phyloP scores from a whole-genome alignment of 2,113 vertebrate species.

The Asarcornis scutulata region DNA sequence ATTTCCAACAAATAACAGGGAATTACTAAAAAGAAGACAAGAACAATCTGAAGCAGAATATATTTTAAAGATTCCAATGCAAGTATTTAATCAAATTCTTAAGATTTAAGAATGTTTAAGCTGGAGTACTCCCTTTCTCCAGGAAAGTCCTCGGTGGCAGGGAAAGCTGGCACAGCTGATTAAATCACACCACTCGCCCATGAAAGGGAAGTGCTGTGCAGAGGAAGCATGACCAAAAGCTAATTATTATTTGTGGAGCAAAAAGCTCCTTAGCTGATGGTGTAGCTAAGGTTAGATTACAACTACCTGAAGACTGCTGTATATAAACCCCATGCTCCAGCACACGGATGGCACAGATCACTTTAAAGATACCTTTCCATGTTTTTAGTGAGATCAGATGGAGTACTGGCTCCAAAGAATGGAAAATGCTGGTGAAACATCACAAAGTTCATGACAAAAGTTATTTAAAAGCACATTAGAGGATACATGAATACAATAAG shows the following conservation, averaged over 20 bases:
- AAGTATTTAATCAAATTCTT: neutral
- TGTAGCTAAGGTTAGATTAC: neutral
- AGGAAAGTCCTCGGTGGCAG: neutral
- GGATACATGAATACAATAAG: neutral
- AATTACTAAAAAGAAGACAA: slow-evolving; percentile 25
- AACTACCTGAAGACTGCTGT: neutral
- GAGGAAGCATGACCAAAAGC: neutral
- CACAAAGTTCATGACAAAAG: neutral
- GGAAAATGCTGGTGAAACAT: neutral
- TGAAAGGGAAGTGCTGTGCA: neutral
- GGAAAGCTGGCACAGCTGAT: neutral
- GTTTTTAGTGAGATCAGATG: neutral
- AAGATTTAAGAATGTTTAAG: neutral
- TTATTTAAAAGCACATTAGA: neutral
- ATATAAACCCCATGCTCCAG: neutral
- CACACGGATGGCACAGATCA: neutral
- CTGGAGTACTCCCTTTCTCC: neutral
- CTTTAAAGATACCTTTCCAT: neutral
- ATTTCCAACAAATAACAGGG: neutral
- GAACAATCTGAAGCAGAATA: neutral
- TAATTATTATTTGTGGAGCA: neutral
- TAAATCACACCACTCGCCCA: neutral
- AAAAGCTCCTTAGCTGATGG: neutral
- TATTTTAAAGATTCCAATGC: neutral
- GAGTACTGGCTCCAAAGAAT: neutral